Base-by-base conservation (phyloP, 2,888 invertebrate species). In the Hemistola chrysoprasaria region DNA sequence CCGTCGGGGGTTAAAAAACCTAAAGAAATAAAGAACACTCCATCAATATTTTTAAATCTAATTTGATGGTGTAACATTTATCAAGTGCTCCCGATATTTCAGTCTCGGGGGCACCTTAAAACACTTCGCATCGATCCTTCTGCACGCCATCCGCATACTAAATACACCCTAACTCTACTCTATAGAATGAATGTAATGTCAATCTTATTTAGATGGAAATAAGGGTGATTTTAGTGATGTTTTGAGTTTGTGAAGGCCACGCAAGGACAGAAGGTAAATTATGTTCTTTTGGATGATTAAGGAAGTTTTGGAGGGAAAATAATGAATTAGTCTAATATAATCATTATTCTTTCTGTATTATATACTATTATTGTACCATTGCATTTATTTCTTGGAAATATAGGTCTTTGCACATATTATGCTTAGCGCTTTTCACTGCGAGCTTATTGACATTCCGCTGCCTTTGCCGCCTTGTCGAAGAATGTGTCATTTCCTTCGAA, bases 101-200 rank as follows among this genome's bases (percentile, higher is more conserved):
- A 49, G 51, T 54, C 43, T 28, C 39, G 2, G n/a, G 40, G 46
- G 53, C 40, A 39, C 39, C 47, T 34, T 47, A 32, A 27, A 30
- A 45, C 48, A 31, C 23, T 44, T 38, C 65, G 53, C 69, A 82
- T 82, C 81, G 82, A 83, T 82, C 71, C 62, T 40, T 43, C 50
- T 41, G 47, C 60, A 79, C 79, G 79, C 56, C 21, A 11, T 26
- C 36, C 49, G 83, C 69, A 83, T 83, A 70, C 65, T 24, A 65
- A 81, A 77, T 76, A 41, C 26, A 32, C 33, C 27, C 1, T 1
- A 9, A 11, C 9, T 35, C 21, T 23, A 25, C 8, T 6, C 39
- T 32, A 16, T 26, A n/a, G n/a, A n/a, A n/a, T n/a, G n/a, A n/a
- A n/a, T n/a, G n/a, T n/a, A n/a, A n/a, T 34, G n/a, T 48, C 30